Evolutionary conservation across 2,888 invertebrate genomes (phyloP), one percentile per base, ranked within the genome.

Genomic region (Resseliella maxima): DNA sequence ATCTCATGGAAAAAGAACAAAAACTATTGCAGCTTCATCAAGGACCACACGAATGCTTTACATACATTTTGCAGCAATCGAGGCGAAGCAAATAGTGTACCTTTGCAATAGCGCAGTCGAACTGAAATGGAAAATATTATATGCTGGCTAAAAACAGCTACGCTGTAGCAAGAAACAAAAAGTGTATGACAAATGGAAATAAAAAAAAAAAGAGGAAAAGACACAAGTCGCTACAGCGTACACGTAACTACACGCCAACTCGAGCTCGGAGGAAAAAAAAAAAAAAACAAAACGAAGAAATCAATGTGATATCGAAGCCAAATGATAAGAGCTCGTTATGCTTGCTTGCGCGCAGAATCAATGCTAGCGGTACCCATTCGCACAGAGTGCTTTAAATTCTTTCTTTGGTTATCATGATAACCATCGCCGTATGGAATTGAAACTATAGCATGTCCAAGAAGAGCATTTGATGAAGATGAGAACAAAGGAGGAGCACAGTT

Each of bases 1-100:
- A 36, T 8, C n/a, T 2, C 35, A 72, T 72, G 36, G 35, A 83
- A 38, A 83, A n/a, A n/a, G 41, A 83, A 38, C 1, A 83, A 83
- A 83, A 83, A 83, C 38, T 38, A 83, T 83, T 38, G 38, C 83
- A 83, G 38, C 83, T 31, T 72, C 72, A 83, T 83, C 38, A 83
- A 83, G 83, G 83, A 83, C 83, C 83, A 83, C 83, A 83, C 83
- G 83, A n/a, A 83, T 83, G 83, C 83, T 38, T 83, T 83, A 38
- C 83, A 83, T 83, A 83, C 38, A 83, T 36, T 38, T 38, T 35
- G n/a, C 2, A 72, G 38, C 81, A 81, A 81, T 36, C 21, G 81
- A 36, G 21, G 18, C 36, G 81, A 12, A 81, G 36, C 38, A 83
- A 83, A 83, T 59, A 59, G 59, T 24, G 24, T 38, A 38, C 38